phyloP scores from a whole-genome alignment of 2,113 vertebrate species.

The Columbina picui region DNA sequence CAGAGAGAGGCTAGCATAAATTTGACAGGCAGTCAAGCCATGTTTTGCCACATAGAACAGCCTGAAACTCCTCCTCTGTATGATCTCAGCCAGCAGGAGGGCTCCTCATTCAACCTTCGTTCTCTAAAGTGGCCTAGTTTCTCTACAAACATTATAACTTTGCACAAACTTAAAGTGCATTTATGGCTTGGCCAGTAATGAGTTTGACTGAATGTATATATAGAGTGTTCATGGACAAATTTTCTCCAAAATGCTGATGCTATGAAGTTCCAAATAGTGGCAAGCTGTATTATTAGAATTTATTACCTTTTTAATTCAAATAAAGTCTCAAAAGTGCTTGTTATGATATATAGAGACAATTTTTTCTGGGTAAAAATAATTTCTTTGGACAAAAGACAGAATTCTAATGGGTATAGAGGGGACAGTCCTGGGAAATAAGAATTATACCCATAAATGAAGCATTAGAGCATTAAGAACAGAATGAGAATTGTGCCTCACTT shows the following conservation, averaged over 20 bases:
- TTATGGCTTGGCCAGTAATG: not conserved
- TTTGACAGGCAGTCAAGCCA: not conserved
- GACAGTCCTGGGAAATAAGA: not conserved
- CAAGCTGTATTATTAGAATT: not conserved
- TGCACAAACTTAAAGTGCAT: not conserved
- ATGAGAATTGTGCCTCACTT: not conserved
- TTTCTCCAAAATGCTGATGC: not conserved
- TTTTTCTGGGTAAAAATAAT: not conserved
- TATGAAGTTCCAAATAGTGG: not conserved
- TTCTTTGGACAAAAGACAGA: not conserved
- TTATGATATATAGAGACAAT: not conserved
- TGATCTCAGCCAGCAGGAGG: not conserved
- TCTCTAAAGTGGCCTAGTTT: not conserved
- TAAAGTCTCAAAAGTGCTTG: not conserved
- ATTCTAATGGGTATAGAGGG: not conserved
- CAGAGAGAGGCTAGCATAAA: not conserved
- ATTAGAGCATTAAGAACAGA: not conserved
- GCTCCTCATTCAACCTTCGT: not conserved
- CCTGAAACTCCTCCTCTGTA: not conserved
- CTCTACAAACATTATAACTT: not conserved
- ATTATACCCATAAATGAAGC: not conserved
- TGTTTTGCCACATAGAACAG: not conserved
- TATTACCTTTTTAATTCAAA: not conserved
- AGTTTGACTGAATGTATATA: not conserved
- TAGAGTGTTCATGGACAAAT: not conserved